These are phyloP conservation scores for Dicyrtoma fusca DNA, from an alignment of 2,888 invertebrate genomes.

Conservation along the genomic window DNA sequence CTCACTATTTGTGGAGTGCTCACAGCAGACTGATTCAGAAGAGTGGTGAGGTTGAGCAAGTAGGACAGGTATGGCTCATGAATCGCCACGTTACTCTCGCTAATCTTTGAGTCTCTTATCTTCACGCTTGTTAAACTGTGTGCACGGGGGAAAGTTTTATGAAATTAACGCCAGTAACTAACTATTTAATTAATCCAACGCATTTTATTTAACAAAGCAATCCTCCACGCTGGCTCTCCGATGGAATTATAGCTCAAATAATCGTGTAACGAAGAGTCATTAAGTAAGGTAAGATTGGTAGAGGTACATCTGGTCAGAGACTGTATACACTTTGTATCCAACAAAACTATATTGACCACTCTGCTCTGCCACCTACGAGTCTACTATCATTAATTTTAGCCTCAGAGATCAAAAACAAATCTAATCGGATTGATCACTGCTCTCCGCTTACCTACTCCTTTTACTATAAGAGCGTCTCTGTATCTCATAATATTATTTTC, in stretches of 20 bases:
- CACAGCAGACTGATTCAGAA: conserved; percentile 37
- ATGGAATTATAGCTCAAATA: background rate
- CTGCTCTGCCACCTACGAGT: no score
- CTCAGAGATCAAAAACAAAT: no score
- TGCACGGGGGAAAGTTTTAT: conserved; percentile 31
- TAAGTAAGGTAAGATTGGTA: background rate
- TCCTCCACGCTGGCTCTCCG: background rate
- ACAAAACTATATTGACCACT: background rate
- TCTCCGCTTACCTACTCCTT: no score
- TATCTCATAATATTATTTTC: no score
- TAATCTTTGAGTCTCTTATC: conserved; percentile 37
- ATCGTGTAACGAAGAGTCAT: background rate
- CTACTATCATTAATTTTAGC: no score
- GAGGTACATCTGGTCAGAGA: no score
- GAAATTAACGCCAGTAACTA: conserved; percentile 20
- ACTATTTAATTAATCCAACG: conserved; percentile 18
- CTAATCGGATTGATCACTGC: no score
- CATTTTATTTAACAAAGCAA: conserved; percentile 8
- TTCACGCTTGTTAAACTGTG: conserved; percentile 36
- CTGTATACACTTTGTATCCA: background rate
- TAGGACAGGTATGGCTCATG: conserved; percentile 40
- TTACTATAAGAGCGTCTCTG: no score
- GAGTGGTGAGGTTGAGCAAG: conserved; percentile 36
- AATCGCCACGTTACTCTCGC: conserved; percentile 39
- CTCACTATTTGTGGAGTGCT: conserved; percentile 31